Evolutionary conservation across 2,113 vertebrate species (phyloP), one percentile per base, ranked within the genome.

Genomic region (Grammatotria lemairii): DNA sequence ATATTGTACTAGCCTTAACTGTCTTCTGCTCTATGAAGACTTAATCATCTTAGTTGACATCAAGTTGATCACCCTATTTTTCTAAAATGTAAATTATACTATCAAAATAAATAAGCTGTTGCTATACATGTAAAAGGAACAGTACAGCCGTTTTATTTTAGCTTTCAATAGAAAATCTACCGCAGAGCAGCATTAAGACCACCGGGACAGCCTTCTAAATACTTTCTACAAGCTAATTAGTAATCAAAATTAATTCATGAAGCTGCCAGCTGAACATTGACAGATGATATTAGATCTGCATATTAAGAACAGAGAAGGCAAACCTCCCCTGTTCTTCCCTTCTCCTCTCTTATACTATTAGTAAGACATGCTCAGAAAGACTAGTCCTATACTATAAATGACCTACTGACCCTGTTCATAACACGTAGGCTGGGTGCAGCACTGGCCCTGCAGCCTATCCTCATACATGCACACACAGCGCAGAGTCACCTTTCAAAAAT

Each of bases 371-470:
- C 49, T 83, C 19, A 65, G n/a, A 81, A 54, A 40, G 42, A 55
- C 84, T 85, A 86, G 88, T 89, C 86, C 89, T 28, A 38, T 70
- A 28, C 79, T 84, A 85, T 73, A 57, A 84, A 90, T 95, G 95
- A 95, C 96, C 96, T 60, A 95, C 95, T 96, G 95, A 96, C 96
- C 94, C 93, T 94, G 58, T 94, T 95, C 87, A 89, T 93, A 58
- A 84, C 26, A 78, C 58, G 54, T 38, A 82, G 88, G 68, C 70
- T 86, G 14, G 19, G n/a, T 57, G 85, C 80, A 58, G 83, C 60
- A 73, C 47, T 51, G 63, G 45, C 75, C 78, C 78, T 83, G 80
- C 82, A 90, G 68, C 35, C 26, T 85, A 54, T 55, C 55, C 63
- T 81, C 73, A 70, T 31, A 80, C 47, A 83, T 33, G 21, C 49